A percentile compares a stretch with the other conserved stretches of the same genome.
Conservation (phyloP, 1,140 invertebrate genomes). For the Phocides pigmalion region DNA sequence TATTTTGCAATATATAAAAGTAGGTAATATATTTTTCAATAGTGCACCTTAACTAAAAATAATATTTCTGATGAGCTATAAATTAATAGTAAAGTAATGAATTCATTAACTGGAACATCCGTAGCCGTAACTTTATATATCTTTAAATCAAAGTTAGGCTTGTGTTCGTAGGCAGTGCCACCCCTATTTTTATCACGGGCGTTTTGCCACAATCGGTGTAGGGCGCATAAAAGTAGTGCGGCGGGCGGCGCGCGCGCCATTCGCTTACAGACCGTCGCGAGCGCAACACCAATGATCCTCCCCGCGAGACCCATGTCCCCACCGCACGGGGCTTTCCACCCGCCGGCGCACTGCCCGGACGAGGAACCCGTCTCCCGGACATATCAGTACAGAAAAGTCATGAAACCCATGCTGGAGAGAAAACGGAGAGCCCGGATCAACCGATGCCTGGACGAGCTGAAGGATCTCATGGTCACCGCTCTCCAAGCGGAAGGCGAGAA, state of each 20-base stretch:
- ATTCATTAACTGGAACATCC: too few relatives aligned
- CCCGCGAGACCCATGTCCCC: slow-evolving; percentile 75
- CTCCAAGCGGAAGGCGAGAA: slow-evolving; percentile 94
- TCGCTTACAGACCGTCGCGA: slow-evolving; percentile 74
- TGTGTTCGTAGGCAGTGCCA: slow-evolving; percentile 44
- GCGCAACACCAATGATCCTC: slow-evolving; percentile 73
- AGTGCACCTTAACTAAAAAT: too few relatives aligned
- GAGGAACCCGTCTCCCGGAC: slow-evolving; percentile 92
- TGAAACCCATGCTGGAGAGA: slow-evolving; percentile 97
- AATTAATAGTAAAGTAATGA: too few relatives aligned
- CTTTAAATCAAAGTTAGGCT: too few relatives aligned
- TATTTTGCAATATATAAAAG: too few relatives aligned
- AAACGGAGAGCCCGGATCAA: slow-evolving; percentile 96
- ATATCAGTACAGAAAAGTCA: slow-evolving; percentile 95
- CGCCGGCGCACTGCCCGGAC: slow-evolving; percentile 77
- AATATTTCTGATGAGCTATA: too few relatives aligned
- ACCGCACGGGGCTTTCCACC: slow-evolving; percentile 75
- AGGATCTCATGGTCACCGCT: slow-evolving; percentile 95
- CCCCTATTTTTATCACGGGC: slow-evolving; percentile 80
- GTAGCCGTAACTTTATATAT: too few relatives aligned
- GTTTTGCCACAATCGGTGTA: slow-evolving; percentile 81
- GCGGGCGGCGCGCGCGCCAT: slow-evolving; percentile 73
- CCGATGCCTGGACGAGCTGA: slow-evolving; percentile 95
- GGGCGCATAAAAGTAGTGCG: slow-evolving; percentile 76
- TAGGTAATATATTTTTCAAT: too few relatives aligned